Conservation (phyloP, 2,113 vertebrate genomes). For the Neolamprologus tretocephalus region DNA sequence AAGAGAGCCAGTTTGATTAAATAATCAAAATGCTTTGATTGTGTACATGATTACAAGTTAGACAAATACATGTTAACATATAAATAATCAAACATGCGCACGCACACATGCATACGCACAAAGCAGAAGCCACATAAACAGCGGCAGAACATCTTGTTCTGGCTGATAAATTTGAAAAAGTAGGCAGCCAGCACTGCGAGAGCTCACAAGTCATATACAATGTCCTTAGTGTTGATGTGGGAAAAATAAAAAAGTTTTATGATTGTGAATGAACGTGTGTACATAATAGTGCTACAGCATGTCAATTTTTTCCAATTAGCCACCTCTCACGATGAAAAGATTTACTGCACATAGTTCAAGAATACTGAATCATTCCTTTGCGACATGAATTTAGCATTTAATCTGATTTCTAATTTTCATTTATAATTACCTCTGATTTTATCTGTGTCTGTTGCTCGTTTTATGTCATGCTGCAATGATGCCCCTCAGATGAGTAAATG, state of each 20-base stretch:
- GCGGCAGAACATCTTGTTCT: background rate
- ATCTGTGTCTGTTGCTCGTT: background rate
- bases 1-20: constrained; percentile 24
- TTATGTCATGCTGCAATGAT: background rate
- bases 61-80: constrained; percentile 17
- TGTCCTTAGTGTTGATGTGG: background rate
- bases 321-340: background rate
- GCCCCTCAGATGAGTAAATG: background rate
- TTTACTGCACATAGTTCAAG: background rate
- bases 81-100: constrained; percentile 10
- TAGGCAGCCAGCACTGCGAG: background rate
- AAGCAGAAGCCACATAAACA: background rate
- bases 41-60: constrained; percentile 16
- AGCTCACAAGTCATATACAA: background rate
- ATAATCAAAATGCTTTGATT: constrained; percentile 39
- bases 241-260: background rate
- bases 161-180: background rate
- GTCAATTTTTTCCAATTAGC: background rate
- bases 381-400: background rate
- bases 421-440: background rate
- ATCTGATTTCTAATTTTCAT: background rate
- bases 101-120: background rate
- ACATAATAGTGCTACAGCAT: background rate
- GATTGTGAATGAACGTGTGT: background rate
- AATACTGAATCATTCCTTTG: background rate